Conservation (phyloP, 2,888 invertebrate genomes). For the Dryobota labecula region DNA sequence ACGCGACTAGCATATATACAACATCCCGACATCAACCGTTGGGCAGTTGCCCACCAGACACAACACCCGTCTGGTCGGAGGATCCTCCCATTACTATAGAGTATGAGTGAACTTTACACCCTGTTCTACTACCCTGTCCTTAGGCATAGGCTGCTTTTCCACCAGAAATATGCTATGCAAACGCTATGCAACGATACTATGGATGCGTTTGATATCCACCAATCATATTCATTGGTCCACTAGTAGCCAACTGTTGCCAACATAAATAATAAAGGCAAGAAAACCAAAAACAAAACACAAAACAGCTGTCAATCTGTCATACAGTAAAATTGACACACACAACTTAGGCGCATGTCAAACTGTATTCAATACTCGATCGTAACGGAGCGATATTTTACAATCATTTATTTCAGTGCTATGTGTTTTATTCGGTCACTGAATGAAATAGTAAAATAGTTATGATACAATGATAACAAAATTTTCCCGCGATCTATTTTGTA, state of each 20-base stretch:
- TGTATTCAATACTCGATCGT: slow-evolving; percentile 56
- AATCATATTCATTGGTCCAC: too few species aligned
- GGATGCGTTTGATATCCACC: too few species aligned
- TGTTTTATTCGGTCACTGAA: slow-evolving; percentile 58
- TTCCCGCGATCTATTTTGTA: slow-evolving; percentile 83
- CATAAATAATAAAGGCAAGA: slow-evolving; percentile 7
- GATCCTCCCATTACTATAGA: too few species aligned
- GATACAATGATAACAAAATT: slow-evolving; percentile 80
- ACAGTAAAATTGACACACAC: slow-evolving; percentile 57
- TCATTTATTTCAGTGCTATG: slow-evolving; percentile 55
- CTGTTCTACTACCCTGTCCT: too few species aligned
- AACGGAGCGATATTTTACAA: slow-evolving; percentile 57
- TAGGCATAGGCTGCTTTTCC: too few species aligned
- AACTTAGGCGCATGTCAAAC: slow-evolving; percentile 55
- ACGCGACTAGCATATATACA: too few species aligned
- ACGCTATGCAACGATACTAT: too few species aligned
- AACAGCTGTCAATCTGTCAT: slow-evolving; percentile 64
- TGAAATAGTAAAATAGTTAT: slow-evolving; percentile 68
- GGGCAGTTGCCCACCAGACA: too few species aligned
- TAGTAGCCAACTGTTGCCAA: slow-evolving; percentile 25
- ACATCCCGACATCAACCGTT: too few species aligned
- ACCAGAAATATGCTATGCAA: too few species aligned
- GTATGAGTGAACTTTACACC: too few species aligned
- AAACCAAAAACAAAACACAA: slow-evolving; percentile 50
- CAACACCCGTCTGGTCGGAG: too few species aligned